Base-by-base conservation (phyloP, 92 coral and sea anemone species). In the Zoanthus solanderi region DNA sequence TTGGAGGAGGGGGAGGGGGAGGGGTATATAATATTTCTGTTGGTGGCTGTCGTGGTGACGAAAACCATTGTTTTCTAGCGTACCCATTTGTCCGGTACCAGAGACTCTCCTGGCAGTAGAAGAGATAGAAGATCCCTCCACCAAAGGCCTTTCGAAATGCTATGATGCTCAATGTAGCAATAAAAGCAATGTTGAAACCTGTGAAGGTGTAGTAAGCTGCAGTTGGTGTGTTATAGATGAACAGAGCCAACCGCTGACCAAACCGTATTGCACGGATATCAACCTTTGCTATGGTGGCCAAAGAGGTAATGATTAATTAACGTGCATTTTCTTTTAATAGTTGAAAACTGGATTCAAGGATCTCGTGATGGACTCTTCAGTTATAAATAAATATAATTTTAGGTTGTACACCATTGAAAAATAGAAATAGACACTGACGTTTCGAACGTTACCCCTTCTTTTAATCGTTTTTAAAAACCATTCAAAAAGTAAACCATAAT, bases 201-300 rank as follows among this genome's bases (percentile, higher is more conserved):
- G 95, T 44, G 78, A 83, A 1, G 95, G 93, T 17, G 84, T 92
- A 7, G 91, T 83, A 17, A 87, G 92, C 4, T 92, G 93, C 56
- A 86, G 87, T 48, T 92, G 94, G 92, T 92, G 94, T 54, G 32
- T 73, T 17, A 82, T 44, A 66, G 83, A 92, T 76, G 89, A 92
- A 44, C 60, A 90, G 34, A 66, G 83, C 52, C 79, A 71, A 4
- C 92, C 86, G 11, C 76, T 92, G 47, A 65, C 81, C 53, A 29
- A 82, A 75, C 84, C 87, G 16, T 90, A 84, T 74, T 92, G 94
- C 29, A 87, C 88, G 3, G 87, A 75, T 45, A 67, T 84, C 9
- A 88, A 77, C 30, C 74, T 83, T 16, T 92, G 94, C 79, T 92
- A 89, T 58, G 91, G 94, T 6, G 94, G 94, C 54, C 76, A 78